phyloP scores from a whole-genome alignment of 2,888 invertebrate species.

The Myopa tessellatipennis region DNA sequence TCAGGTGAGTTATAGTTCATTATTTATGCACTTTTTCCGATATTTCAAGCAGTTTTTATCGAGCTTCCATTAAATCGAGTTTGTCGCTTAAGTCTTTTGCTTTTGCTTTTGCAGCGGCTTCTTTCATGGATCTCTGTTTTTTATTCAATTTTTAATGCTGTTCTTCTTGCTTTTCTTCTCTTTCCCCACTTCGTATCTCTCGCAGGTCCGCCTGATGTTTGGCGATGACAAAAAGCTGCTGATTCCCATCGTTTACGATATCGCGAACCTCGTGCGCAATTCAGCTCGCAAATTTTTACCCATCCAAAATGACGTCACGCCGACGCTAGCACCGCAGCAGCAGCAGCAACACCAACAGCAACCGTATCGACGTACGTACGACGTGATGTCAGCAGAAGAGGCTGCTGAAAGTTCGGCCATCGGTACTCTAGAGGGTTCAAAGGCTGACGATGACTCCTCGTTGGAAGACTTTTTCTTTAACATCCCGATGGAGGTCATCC shows the following conservation, averaged over 20 bases:
- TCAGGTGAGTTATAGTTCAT: no score
- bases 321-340: background rate
- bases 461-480: conserved; percentile 60
- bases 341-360: background rate
- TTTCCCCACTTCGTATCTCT: background rate
- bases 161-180: background rate
- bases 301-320: conserved; percentile 48
- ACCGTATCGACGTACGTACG: conserved; percentile 47
- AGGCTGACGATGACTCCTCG: conserved; percentile 42
- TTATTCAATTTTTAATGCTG: background rate
- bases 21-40: background rate
- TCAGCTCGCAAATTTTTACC: conserved; percentile 66
- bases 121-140: background rate
- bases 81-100: background rate
- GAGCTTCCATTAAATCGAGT: background rate
- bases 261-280: conserved; percentile 73
- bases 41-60: background rate
- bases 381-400: conserved; percentile 51
- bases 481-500: conserved; percentile 54
- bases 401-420: conserved; percentile 45
- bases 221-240: conserved; percentile 72
- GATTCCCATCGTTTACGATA: conserved; percentile 75
- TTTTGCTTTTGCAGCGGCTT: background rate
- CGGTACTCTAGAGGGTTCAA: conserved; percentile 47
- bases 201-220: conserved; percentile 73